Base-by-base conservation (phyloP, 2,113 vertebrate species). In the Halcyon senegalensis region DNA sequence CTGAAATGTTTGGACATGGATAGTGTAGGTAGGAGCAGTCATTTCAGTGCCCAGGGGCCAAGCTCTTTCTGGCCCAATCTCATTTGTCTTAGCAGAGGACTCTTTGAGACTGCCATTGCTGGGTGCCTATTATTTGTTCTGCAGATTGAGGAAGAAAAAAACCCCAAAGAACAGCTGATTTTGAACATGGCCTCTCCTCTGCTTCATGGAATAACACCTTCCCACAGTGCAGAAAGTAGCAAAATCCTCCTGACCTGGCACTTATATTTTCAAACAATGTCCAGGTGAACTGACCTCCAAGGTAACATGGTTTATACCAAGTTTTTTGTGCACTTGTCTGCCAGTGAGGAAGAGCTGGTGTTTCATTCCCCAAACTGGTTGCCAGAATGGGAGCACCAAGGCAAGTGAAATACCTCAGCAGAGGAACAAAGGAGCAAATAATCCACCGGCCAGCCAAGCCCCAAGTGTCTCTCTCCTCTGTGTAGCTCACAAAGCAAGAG, bases 391-490 rank as follows among this genome's bases (percentile, higher is more conserved):
- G 35, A 83, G 12, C 31, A 46, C 23, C 0, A 4, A 55, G 39
- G 27, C 1, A 6, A 55, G 44, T 0, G 1, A 76, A 67, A 67
- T 0, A 1, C 44, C 46, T 83, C 4, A 1, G 66, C 31, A 56
- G 77, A 62, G 30, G 39, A 44, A 51, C 1, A 2, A 58, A 67
- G 46, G 59, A 92, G 27, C 31, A 75, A 69, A 81, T 20, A 48
- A 56, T 51, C 33, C 41, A 51, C 37, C 55, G 39, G 16, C 66
- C 1, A 1, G 10, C 41, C 1, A 1, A 75, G 28, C 13, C 37
- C 43, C 0, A 1, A 44, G 39, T 9, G 10, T 41, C 21, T 68
- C 78, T 50, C 69, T 88, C 35, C 35, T 79, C 55, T 84, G 56
- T n/a, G 70, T 2, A 8, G 43, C 37, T 84, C 56, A 46, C 41